phyloP scores from a whole-genome alignment of 2,797 vertebrate genomes.

The Novumbra hubbsi region DNA sequence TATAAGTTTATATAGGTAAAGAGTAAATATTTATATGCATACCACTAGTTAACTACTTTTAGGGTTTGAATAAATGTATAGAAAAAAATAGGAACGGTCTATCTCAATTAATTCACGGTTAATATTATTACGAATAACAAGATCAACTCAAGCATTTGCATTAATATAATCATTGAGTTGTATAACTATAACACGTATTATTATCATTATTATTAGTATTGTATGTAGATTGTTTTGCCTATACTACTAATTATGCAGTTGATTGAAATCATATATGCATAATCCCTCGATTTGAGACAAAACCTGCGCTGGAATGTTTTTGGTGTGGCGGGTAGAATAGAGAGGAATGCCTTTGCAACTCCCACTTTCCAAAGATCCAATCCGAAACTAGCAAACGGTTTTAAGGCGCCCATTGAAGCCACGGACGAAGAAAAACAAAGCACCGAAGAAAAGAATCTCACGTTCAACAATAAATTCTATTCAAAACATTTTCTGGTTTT shows the following conservation, averaged over 20 bases:
- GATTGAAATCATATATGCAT: slow-evolving; percentile 25
- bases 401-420: slow-evolving; percentile 72
- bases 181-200: neutral
- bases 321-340: slow-evolving; percentile 62
- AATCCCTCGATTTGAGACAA: slow-evolving; percentile 30
- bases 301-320: slow-evolving; percentile 74
- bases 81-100: neutral
- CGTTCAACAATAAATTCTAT: slow-evolving; percentile 28
- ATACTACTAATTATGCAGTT: slow-evolving; percentile 1
- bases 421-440: slow-evolving; percentile 78
- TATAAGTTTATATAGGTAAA: too few relatives aligned
- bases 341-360: slow-evolving; percentile 75
- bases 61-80: too few relatives aligned
- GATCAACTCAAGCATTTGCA: neutral
- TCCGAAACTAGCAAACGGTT: slow-evolving; percentile 62
- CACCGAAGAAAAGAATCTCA: slow-evolving; percentile 48
- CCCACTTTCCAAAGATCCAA: slow-evolving; percentile 70
- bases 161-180: neutral
- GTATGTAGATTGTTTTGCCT: neutral
- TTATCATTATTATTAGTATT: neutral
- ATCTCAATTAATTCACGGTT: neutral
- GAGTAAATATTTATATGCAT: too few relatives aligned
- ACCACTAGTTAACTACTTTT: too few relatives aligned
- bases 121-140: neutral
- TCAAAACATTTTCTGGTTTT: neutral